A percentile compares a stretch with the other conserved stretches of the same genome.
These are phyloP conservation scores for Copidosoma aretas DNA, from an alignment of 2,888 invertebrate species.

Conservation along the genomic window DNA sequence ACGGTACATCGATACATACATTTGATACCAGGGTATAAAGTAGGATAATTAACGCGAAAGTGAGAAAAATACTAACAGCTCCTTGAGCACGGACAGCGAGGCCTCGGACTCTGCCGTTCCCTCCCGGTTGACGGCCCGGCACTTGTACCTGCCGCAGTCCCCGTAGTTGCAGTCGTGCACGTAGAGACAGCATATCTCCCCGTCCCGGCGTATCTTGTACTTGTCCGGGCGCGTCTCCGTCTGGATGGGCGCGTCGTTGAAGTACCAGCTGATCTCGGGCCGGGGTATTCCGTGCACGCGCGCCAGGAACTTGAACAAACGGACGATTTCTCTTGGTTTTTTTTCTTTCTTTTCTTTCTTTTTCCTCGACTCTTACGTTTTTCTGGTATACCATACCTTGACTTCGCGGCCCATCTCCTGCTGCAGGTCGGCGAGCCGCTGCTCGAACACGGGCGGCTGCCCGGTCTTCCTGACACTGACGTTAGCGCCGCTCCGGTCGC, in stretches of 20 bases:
- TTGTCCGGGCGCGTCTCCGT: constrained; percentile 68
- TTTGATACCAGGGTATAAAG: too few relatives aligned
- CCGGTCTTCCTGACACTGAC: constrained; percentile 80
- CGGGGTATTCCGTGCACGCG: constrained; percentile 81
- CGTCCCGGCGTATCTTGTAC: constrained; percentile 78
- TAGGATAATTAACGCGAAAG: too few relatives aligned
- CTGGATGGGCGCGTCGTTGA: constrained; percentile 76
- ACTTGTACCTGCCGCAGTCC: constrained; percentile 80
- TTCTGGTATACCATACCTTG: too few relatives aligned
- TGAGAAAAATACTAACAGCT: constrained; percentile 24
- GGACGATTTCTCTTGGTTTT: too few relatives aligned
- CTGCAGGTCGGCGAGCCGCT: constrained; percentile 74
- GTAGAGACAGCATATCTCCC: constrained; percentile 79
- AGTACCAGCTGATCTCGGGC: constrained; percentile 88
- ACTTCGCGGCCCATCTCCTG: constrained; percentile 80
- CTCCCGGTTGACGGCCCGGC: constrained; percentile 80
- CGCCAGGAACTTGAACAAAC: constrained; percentile 74
- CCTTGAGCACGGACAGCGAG: constrained; percentile 70
- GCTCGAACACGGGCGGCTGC: constrained; percentile 81
- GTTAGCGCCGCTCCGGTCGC: constrained; percentile 73
- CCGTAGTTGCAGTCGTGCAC: constrained; percentile 72
- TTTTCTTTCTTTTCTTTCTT: too few relatives aligned
- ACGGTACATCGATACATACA: too few relatives aligned
- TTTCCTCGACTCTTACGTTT: too few relatives aligned
- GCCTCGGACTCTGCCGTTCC: constrained; percentile 81